Conservation (phyloP, 2,888 invertebrate species). For the Anthophora plumipes region DNA sequence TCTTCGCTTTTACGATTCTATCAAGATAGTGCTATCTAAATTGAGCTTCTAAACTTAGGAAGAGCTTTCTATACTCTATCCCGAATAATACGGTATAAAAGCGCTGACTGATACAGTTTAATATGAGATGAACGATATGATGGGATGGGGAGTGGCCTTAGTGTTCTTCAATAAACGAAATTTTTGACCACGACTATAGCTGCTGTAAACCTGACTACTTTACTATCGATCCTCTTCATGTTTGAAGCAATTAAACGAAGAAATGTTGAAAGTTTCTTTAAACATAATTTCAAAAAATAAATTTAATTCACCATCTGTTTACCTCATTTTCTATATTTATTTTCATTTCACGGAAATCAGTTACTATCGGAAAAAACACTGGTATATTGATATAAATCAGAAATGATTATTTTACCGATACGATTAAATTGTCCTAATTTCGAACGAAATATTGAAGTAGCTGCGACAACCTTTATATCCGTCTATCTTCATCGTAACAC, state of each 20-base stretch:
- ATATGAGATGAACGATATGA: background rate
- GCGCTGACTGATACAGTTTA: too few relatives aligned
- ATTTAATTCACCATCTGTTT: too few relatives aligned
- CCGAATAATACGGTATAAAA: too few relatives aligned
- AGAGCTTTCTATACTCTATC: too few relatives aligned
- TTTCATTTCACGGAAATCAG: background rate
- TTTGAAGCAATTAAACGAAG: too few relatives aligned
- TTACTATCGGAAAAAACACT: too few relatives aligned
- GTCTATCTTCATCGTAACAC: background rate
- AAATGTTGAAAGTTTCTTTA: too few relatives aligned
- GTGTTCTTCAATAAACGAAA: too few relatives aligned
- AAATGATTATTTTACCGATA: background rate
- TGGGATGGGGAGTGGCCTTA: background rate
- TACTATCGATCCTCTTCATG: background rate
- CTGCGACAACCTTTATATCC: background rate
- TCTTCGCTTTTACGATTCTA: background rate
- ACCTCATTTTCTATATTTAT: background rate
- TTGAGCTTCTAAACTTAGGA: too few relatives aligned
- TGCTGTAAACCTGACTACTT: background rate
- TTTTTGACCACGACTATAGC: background rate
- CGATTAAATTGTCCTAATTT: background rate
- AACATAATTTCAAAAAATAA: too few relatives aligned
- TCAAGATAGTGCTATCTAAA: too few relatives aligned
- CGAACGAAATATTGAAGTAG: background rate
- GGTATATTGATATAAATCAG: background rate